Conservation (phyloP, 2,797 vertebrate genomes). For the Pitangus sulphuratus region DNA sequence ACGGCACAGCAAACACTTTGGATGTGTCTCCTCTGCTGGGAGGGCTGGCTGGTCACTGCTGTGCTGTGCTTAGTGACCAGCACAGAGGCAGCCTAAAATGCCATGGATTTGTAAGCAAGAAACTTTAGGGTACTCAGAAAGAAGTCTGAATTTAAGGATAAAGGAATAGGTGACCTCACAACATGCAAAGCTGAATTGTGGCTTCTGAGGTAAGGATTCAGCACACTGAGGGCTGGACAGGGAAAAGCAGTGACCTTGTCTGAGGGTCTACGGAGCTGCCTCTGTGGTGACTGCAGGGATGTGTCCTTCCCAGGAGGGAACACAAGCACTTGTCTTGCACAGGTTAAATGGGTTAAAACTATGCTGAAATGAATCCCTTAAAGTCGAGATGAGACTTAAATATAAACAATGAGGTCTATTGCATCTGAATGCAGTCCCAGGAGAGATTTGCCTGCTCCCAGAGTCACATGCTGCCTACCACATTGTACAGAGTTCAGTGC, state of each 20-base stretch:
- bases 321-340: not conserved
- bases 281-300: not conserved
- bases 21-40: not conserved
- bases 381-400: not conserved
- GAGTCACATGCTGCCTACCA: not conserved
- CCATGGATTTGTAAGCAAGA: not conserved
- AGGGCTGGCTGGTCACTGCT: not conserved
- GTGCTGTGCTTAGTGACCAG: not conserved
- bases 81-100: not conserved
- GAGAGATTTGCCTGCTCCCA: not conserved
- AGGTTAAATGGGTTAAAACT: not conserved
- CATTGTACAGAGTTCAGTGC: accelerated
- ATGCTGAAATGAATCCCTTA: not conserved
- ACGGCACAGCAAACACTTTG: not conserved
- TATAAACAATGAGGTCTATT: not conserved
- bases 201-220: not conserved
- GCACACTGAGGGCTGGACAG: not conserved
- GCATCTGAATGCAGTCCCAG: not conserved
- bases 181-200: not conserved
- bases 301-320: not conserved
- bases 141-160: not conserved
- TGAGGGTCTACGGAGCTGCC: not conserved
- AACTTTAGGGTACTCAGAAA: not conserved
- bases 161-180: not conserved
- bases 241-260: not conserved